Conservation (phyloP, 2,113 vertebrate genomes). For the Pelobates fuscus region DNA sequence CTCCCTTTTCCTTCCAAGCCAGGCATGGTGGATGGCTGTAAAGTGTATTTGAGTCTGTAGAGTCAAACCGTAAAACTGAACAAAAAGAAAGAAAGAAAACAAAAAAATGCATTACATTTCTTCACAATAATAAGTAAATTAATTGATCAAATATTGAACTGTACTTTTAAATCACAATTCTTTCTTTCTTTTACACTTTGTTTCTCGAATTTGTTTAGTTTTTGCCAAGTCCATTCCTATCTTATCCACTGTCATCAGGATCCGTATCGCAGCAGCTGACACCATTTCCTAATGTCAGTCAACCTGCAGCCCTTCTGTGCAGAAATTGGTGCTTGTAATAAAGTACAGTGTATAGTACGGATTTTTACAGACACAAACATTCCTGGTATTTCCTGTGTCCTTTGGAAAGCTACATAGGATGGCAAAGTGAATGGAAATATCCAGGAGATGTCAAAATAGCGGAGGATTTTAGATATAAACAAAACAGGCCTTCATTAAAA, state of each 20-base stretch:
- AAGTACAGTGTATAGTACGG: conserved; percentile 37
- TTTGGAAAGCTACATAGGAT: conserved; percentile 40
- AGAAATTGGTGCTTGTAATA: conserved; percentile 29
- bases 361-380: conserved; percentile 43
- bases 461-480: conserved; percentile 31
- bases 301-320: neutral
- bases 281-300: conserved; percentile 4
- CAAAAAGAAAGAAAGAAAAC: too few relatives aligned
- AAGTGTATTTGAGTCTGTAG: too few relatives aligned
- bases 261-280: conserved; percentile 7
- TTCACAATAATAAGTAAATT: too few relatives aligned
- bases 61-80: too few relatives aligned
- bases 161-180: too few relatives aligned
- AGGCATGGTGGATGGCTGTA: too few relatives aligned
- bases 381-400: conserved; percentile 46
- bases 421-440: conserved; percentile 48
- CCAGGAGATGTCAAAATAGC: conserved; percentile 41
- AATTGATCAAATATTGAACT: too few relatives aligned
- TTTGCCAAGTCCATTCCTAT: neutral
- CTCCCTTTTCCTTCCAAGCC: too few relatives aligned
- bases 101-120: too few relatives aligned
- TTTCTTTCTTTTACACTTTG: neutral
- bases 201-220: neutral
- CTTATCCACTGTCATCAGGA: neutral
- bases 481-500: conserved; percentile 40